These are phyloP conservation scores for Urosaurus nigricauda DNA, from an alignment of 2,797 vertebrate genomes.

Conservation along the genomic window DNA sequence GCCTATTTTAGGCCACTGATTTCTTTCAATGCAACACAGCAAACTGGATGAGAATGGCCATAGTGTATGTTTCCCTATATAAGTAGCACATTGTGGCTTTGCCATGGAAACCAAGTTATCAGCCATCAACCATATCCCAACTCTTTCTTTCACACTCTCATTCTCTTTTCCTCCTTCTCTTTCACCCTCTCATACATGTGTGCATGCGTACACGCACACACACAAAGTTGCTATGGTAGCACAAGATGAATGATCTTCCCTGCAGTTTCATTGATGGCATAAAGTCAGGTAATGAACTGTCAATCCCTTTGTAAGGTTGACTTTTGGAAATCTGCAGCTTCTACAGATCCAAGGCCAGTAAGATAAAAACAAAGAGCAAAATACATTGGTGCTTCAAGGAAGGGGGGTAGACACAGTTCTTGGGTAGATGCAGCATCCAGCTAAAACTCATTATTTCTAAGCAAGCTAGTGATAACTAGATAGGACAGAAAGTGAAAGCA, in stretches of 20 bases:
- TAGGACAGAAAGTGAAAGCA: constrained; percentile 18
- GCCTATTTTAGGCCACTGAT: background rate
- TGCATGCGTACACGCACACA: background rate
- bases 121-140: background rate
- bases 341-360: background rate
- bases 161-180: background rate
- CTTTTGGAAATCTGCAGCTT: background rate
- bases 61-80: background rate
- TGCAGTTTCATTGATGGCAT: constrained; percentile 46
- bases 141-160: background rate
- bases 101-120: constrained; percentile 55
- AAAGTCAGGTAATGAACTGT: constrained; percentile 37
- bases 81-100: constrained; percentile 18
- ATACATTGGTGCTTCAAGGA: constrained; percentile 14
- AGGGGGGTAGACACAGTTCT: background rate
- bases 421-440: constrained; percentile 13
- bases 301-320: constrained; percentile 20
- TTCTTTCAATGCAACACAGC: background rate
- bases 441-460: constrained; percentile 38
- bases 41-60: background rate
- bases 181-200: background rate
- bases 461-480: background rate
- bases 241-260: constrained; percentile 54
- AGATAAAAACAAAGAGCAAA: constrained; percentile 14
- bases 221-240: constrained; percentile 64